Conservation (phyloP, 2,797 vertebrate species). For the Macropus fuliginosus region DNA sequence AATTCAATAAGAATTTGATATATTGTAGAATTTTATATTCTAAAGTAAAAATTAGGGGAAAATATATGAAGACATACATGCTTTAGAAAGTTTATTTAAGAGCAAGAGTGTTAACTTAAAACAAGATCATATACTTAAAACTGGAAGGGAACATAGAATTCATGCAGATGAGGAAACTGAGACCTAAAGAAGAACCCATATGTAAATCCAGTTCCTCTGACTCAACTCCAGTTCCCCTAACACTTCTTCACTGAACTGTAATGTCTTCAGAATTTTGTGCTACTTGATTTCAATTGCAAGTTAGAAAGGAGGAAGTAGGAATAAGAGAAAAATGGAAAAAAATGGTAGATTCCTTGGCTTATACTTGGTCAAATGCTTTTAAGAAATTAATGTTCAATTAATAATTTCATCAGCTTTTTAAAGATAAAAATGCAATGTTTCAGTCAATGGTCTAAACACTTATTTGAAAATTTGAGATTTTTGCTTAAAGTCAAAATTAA, state of each 20-base stretch:
- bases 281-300: neutral
- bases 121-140: neutral
- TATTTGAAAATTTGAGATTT: constrained; percentile 42
- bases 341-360: constrained; percentile 20
- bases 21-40: neutral
- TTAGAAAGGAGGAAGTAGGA: neutral
- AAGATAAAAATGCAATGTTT: constrained; percentile 38
- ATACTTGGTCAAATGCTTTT: constrained; percentile 1
- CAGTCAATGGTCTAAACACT: neutral
- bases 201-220: neutral
- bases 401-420: constrained; percentile 8
- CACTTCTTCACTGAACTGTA: neutral
- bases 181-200: neutral
- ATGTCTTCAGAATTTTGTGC: neutral
- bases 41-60: neutral
- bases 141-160: neutral
- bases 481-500: constrained; percentile 60
- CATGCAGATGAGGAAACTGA: neutral
- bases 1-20: neutral
- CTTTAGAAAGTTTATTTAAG: neutral
- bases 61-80: neutral
- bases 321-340: neutral
- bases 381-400: constrained; percentile 26
- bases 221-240: neutral
- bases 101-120: neutral